Conservation (phyloP, 37 sponge, comb jelly and placozoan genomes). For the Ephydatia muelleri region DNA sequence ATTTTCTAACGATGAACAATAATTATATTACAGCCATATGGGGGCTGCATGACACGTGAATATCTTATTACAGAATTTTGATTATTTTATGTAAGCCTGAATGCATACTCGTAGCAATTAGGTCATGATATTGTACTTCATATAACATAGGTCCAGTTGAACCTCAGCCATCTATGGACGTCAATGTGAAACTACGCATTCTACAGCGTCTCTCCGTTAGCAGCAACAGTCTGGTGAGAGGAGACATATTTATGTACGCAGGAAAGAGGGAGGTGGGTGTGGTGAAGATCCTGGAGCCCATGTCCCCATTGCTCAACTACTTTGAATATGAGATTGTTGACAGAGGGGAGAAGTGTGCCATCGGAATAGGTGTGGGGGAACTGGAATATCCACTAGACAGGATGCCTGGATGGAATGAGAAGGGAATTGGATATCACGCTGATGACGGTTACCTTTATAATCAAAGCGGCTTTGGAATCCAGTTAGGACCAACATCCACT, state of each 20-base stretch:
- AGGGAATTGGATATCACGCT: constrained; percentile 82
- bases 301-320: constrained; percentile 75
- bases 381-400: constrained; percentile 44
- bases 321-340: constrained; percentile 73
- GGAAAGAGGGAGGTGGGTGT: constrained; percentile 60
- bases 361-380: constrained; percentile 70
- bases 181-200: not conserved
- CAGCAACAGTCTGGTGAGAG: constrained; percentile 42
- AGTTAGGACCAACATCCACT: constrained; percentile 68
- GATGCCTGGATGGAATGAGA: constrained; percentile 81
- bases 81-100: too few species aligned
- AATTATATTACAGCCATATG: too few species aligned
- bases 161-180: not conserved
- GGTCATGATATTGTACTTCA: too few species aligned
- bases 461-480: constrained; percentile 61
- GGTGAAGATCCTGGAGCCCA: constrained; percentile 72
- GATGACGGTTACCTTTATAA: constrained; percentile 75
- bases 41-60: too few species aligned
- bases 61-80: too few species aligned
- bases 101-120: too few species aligned
- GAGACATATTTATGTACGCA: constrained; percentile 59
- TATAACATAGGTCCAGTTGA: not conserved
- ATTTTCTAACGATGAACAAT: too few species aligned
- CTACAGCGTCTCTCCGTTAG: not conserved
- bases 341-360: constrained; percentile 50